Evolutionary conservation across 2,113 vertebrate genomes (phyloP), one percentile per base, ranked within the genome.

Genomic region (Cyanoliseus patagonus): DNA sequence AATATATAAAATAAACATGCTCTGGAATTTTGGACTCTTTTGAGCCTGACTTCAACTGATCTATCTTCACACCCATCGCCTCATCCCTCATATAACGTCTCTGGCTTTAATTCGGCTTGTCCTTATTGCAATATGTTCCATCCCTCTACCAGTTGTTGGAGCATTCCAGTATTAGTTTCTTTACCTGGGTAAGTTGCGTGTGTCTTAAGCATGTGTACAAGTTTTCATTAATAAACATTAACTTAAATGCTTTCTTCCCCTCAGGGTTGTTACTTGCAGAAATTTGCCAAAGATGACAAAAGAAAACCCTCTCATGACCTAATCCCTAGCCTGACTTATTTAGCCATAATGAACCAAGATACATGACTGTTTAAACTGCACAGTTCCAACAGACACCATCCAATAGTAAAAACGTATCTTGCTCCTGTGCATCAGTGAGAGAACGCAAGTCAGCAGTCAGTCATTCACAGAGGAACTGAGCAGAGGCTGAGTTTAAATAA

Each of bases 271-370:
- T 78, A 75, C 17, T 62, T 52, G 22, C 2, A 70, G 61, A 91
- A 82, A 49, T 76, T 37, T 79, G 51, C 35, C 39, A 27, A 67
- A 78, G n/a, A 42, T 12, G 12, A 84, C 61, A 89, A 63, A 80
- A 24, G 46, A 84, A 92, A 91, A 91, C 20, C 31, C 42, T 87
- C 55, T 63, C 47, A 59, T 24, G n/a, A 84, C 42, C 33, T 72
- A 87, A 78, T 35, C 37, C 47, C 47, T 46, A 53, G 77, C 11
- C 39, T 31, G 15, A 57, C 63, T 82, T 89, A 42, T 72, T 96
- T 82, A 91, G 67, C 42, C 37, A 37, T 74, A 89, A 11, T 42
- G 63, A 95, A 61, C 41, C 24, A 35, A 81, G 44, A 67, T 23
- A 59, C 1, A 44, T 0, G 10, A 81, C 57, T 17, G 33, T 42